Evolutionary conservation across 1,140 invertebrate genomes (phyloP), one percentile per base, ranked within the genome.

Genomic region (Oncopeltus fasciatus): DNA sequence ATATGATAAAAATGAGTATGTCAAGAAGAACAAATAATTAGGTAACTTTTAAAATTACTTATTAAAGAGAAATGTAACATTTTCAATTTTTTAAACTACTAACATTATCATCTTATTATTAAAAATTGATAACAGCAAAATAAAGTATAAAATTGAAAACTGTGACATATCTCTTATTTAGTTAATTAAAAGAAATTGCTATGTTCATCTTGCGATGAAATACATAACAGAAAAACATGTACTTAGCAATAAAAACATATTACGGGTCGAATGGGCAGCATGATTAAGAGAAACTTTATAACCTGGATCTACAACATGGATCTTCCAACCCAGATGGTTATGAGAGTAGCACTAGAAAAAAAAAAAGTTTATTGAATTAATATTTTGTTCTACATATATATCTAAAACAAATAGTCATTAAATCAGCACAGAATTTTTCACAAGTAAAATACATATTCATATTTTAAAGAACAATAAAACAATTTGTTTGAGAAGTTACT

Each of bases 251-350:
- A 14, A 5, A 38, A 38, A 38, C 31, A 38, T 38, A 53, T 53
- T 24, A 53, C 16, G 16, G 49, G 49, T 24, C 49, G 49, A 53
- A 53, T 20, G 24, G 16, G 56, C 18, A 31, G 56, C 56, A n/a
- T 18, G 27, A n/a, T 57, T 57, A 3, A 31, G 28, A 20, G 11
- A 20, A 24, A 20, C 24, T 59, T 59, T n/a, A 46, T 60, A 60
- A 43, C 59, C 59, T 28, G 14, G 59, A 68, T 94, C 82, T 0
- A 92, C 82, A 0, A 97, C 88, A 69, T 90, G 80, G 64, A 97
- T 95, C 72, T 92, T 94, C 88, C 90, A 94, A 9, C 93, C 93
- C 49, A 96, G 79, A 72, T 92, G 88, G 61, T 84, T 88, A 74
- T 95, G 90, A 5, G 83, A 85, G 73, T 90, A 95, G 74, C 92